phyloP scores from a whole-genome alignment of 2,888 invertebrate species.

The Clostera curtula region DNA sequence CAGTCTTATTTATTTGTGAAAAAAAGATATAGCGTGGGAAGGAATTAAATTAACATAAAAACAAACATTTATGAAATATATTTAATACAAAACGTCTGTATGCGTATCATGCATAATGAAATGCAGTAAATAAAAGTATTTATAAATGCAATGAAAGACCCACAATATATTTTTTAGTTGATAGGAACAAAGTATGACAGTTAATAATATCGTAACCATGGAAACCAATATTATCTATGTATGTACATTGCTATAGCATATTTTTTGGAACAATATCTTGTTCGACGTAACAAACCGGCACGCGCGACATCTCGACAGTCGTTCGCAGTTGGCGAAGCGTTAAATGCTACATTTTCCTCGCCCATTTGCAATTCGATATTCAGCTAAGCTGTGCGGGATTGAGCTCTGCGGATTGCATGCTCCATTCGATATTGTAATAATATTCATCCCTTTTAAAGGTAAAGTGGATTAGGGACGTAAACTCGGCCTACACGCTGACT shows the following conservation, averaged over 20 bases:
- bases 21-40: too few species aligned
- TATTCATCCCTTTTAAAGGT: constrained; percentile 51
- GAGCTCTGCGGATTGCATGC: constrained; percentile 53
- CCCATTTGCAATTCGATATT: constrained; percentile 70
- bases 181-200: constrained; percentile 1
- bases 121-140: too few species aligned
- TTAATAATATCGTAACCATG: not conserved
- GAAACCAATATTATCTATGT: constrained; percentile 1
- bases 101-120: too few species aligned
- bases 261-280: constrained; percentile 10
- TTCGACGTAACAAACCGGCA: constrained; percentile 37
- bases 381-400: constrained; percentile 60
- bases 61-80: too few species aligned
- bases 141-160: too few species aligned
- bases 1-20: too few species aligned
- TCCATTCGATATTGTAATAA: constrained; percentile 53
- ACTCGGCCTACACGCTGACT: constrained; percentile 11
- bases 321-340: constrained; percentile 63
- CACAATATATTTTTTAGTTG: too few species aligned
- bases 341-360: constrained; percentile 68
- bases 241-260: not conserved
- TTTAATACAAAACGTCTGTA: too few species aligned
- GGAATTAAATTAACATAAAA: too few species aligned
- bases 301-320: constrained; percentile 41
- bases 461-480: constrained; percentile 32